A percentile compares a stretch with the other conserved stretches of the same genome.
These are phyloP conservation scores for Phaethornis superciliosus DNA, from an alignment of 2,113 vertebrate species.

Conservation along the genomic window DNA sequence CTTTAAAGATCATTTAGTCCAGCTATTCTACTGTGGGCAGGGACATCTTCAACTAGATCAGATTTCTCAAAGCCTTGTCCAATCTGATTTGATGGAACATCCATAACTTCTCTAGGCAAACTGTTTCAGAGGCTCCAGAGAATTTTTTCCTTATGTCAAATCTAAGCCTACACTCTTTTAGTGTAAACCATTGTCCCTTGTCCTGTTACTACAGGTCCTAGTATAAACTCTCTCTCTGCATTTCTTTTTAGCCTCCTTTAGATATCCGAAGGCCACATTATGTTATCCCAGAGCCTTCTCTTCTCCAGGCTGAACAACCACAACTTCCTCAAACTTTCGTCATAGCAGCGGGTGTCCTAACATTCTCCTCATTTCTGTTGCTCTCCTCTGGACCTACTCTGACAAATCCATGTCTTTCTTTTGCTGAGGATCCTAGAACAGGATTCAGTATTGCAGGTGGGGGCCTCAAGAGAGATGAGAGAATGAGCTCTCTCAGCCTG, in stretches of 20 bases:
- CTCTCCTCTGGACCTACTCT: background rate
- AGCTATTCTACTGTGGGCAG: background rate
- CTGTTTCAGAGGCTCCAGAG: background rate
- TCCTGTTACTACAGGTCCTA: background rate
- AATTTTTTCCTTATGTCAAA: background rate
- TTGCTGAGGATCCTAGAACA: background rate
- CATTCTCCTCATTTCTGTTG: rapidly evolving
- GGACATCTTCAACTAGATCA: background rate
- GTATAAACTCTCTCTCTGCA: background rate
- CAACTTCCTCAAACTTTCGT: background rate
- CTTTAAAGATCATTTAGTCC: background rate
- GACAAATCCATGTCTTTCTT: background rate
- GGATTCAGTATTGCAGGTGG: background rate
- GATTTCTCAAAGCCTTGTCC: background rate
- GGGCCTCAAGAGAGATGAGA: background rate
- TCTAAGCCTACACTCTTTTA: background rate
- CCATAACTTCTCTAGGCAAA: background rate
- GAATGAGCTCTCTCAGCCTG: background rate
- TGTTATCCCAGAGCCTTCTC: background rate
- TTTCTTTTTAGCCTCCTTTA: background rate
- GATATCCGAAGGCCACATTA: background rate
- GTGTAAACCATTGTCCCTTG: background rate
- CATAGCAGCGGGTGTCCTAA: background rate
- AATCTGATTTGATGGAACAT: background rate
- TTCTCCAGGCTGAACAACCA: background rate